phyloP scores from a whole-genome alignment of 2,888 invertebrate species.

The Ophion ventricosus region DNA sequence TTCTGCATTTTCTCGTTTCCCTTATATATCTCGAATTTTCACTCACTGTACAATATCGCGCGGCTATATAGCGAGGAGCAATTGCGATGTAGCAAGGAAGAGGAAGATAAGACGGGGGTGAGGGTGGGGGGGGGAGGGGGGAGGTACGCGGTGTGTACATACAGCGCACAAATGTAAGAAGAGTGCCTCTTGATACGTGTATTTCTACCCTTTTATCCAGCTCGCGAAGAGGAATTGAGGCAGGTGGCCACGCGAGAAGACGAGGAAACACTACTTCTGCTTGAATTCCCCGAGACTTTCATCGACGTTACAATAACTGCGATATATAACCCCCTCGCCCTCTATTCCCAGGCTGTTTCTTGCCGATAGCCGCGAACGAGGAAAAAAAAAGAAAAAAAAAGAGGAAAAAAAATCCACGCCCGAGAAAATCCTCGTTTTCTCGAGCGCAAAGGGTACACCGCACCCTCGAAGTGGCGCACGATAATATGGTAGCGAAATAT shows the following conservation, averaged over 20 bases:
- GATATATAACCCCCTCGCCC: constrained; percentile 72
- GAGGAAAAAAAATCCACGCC: neutral
- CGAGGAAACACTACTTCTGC: constrained; percentile 65
- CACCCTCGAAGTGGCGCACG: constrained; percentile 68
- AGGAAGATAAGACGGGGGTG: constrained; percentile 7
- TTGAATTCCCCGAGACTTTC: constrained; percentile 75
- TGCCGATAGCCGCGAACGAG: constrained; percentile 69
- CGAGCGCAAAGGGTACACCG: constrained; percentile 56
- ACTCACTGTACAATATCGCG: constrained; percentile 46
- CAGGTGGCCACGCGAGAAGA: constrained; percentile 57
- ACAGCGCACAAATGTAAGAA: constrained; percentile 35
- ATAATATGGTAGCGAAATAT: constrained; percentile 76
- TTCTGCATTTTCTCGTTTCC: constrained; percentile 23
- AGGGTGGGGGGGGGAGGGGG: constrained; percentile 2
- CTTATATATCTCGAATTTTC: constrained; percentile 53
- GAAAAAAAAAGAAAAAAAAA: neutral
- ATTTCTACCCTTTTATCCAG: constrained; percentile 45
- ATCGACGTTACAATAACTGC: constrained; percentile 79
- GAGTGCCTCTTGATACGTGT: constrained; percentile 38
- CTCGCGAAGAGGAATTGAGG: constrained; percentile 56
- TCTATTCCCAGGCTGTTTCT: constrained; percentile 70
- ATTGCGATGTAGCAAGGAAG: constrained; percentile 25
- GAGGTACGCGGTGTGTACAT: constrained; percentile 4
- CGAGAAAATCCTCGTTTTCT: constrained; percentile 66
- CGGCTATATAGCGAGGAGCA: constrained; percentile 20